Base-by-base conservation (phyloP, 2,797 vertebrate genomes). In the Malacoraja senta region DNA sequence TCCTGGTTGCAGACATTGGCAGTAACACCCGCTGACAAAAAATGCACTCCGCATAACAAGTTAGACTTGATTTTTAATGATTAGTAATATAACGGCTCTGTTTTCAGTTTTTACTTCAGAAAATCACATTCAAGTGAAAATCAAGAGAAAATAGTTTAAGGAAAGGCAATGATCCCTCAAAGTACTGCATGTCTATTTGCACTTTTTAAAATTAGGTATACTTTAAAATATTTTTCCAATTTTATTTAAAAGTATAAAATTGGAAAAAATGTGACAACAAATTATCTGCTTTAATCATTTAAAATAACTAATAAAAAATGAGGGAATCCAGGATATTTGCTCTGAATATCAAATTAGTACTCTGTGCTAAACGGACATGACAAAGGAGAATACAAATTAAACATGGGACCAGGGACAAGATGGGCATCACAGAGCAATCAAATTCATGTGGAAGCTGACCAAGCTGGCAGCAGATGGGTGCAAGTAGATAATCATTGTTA, bases 61-160 rank as follows among this genome's bases (percentile, higher is more conserved):
- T 76, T 13, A 74, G 71, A 92, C 71, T 76, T 76, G 35, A 92
- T 76, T 68, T 76, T 91, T 92, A 44, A 92, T 53, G 10, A n/a
- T 76, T 74, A 88, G 58, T 65, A 91, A 53, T 19, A 44, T 13
- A 91, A 92, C 58, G 32, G 90, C 35, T 92, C 90, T 92, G 90
- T 68, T 92, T 92, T 29, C 90, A 92, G 90, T 92, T 58, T 92
- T 92, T 53, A 44, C 71, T 92, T 74, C 10, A n/a, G 26, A 92
- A 92, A n/a, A n/a, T 92, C 38, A 29, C 29, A 88, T 68, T 65
- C 84, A 88, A 35, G n/a, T 35, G n/a, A 88, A 88, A 68, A 32
- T 35, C 63, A 53, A 76, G 71, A 74, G 44, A 74, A 91, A 90
- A 35, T n/a, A 74, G 74, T 92, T 92, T 76, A 15, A 61, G n/a